Base-by-base conservation (phyloP, 2,797 vertebrate species). In the Siniperca obscura region DNA sequence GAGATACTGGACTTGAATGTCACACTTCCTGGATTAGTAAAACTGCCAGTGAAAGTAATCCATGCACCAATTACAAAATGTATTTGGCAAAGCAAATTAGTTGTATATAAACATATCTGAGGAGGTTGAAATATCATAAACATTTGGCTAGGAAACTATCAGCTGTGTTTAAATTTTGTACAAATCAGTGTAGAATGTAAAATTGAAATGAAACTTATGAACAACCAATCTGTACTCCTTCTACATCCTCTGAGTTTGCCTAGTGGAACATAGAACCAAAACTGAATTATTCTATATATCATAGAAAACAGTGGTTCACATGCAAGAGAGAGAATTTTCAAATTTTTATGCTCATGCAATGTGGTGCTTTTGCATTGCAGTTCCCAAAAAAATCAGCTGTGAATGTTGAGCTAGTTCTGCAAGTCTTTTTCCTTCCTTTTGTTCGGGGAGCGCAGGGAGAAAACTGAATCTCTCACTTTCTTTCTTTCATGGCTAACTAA, bases 401-500 rank as follows among this genome's bases (percentile, higher is more conserved):
- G 12, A 46, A 16, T 22, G 14, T 38, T 21, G 1, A 21, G 1
- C 17, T 19, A 46, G 40, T 5, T 13, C 25, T 22, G 12, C 7
- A 14, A 66, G 25, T 22, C 17, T 44, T 36, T 70, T 44, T 34
- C 16, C 16, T n/a, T 64, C 4, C 13, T 19, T 42, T 61, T 34
- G 22, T 57, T 21, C 53, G 13, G 12, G 53, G 1, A 52, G 21
- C 38, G 56, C 1, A 25, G 21, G 38, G 8, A 25, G 34, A 25
- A 56, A 78, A 36, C 22, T 17, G 36, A 59, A 21, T 56, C 44
- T 44, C 12, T 56, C 3, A 4, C 10, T 36, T 59, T 52, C 38
- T 74, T 30, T 55, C 12, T 60, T 44, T 53, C 42, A 44, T n/a
- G 25, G 22, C 46, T 40, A 69, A 62, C 75, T 12, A 25, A 74